Percentiles rank a stretch among this genome's conserved stretches.
Evolutionary conservation across 2,797 vertebrate genomes (phyloP).

Genomic region (Acanthis flammea): DNA sequence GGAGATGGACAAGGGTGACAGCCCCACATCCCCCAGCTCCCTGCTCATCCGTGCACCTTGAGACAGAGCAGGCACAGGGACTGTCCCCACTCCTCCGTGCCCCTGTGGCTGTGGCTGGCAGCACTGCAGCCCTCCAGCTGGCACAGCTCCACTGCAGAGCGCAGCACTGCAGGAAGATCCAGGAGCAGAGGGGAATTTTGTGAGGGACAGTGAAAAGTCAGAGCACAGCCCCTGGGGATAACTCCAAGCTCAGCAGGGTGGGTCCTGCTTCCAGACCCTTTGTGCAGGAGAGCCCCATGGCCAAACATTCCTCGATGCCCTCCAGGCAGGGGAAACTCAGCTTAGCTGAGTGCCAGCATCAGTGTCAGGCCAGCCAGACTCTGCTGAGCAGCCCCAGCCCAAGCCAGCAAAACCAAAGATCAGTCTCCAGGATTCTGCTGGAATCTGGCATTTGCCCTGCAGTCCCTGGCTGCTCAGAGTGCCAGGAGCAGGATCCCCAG

Average conservation of each 20-base stretch:
- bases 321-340: background rate
- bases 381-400: background rate
- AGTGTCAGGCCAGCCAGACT: background rate
- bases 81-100: rapidly evolving
- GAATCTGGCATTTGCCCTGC: background rate
- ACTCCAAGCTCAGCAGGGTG: background rate
- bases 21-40: background rate
- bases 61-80: background rate
- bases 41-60: background rate
- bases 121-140: background rate
- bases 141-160: background rate
- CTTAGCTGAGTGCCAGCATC: background rate
- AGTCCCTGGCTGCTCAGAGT: background rate
- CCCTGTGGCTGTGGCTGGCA: background rate
- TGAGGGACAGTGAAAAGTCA: background rate
- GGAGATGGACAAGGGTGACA: background rate
- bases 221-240: background rate
- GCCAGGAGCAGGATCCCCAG: background rate
- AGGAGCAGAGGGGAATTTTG: background rate
- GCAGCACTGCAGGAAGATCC: background rate
- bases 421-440: background rate
- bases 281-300: background rate
- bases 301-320: background rate
- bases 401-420: background rate
- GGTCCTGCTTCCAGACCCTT: background rate